These are phyloP conservation scores for Pseudococcus jackbeardsleyi DNA, from an alignment of 2,888 invertebrate species.

Conservation along the genomic window DNA sequence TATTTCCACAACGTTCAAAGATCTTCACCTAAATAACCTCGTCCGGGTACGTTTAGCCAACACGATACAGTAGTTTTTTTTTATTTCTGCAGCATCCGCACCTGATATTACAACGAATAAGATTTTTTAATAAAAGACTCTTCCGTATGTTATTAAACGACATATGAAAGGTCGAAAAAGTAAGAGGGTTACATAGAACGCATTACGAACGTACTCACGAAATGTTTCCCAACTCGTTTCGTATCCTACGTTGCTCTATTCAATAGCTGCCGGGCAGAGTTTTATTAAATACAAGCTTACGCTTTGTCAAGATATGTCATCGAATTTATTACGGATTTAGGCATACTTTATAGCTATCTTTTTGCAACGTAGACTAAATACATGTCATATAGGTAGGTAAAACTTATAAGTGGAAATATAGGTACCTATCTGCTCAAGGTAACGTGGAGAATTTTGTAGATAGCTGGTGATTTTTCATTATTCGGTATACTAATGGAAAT, in stretches of 20 bases:
- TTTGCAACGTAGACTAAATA: not conserved
- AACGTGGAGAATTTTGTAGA: not conserved
- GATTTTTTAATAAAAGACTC: conserved; percentile 51
- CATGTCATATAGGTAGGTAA: not conserved
- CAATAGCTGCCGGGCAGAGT: conserved; percentile 45
- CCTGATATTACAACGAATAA: conserved; percentile 35
- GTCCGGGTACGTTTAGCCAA: not conserved
- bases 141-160: conserved; percentile 39
- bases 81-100: conserved; percentile 15
- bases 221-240: not conserved
- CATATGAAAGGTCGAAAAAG: conserved; percentile 44
- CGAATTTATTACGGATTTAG: conserved; percentile 51
- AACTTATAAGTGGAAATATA: not conserved
- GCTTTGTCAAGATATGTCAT: conserved; percentile 39
- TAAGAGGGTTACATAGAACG: conserved; percentile 32
- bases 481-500: not conserved
- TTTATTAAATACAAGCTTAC: conserved; percentile 41
- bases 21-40: conserved; percentile 10
- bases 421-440: not conserved
- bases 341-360: conserved; percentile 19
- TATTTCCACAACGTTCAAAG: not conserved
- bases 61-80: conserved; percentile 9
- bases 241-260: not conserved
- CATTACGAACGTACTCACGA: not conserved
- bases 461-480: conserved; percentile 5